These are phyloP conservation scores for Coptodon rendalli DNA, from an alignment of 2,113 vertebrate genomes.

Conservation along the genomic window DNA sequence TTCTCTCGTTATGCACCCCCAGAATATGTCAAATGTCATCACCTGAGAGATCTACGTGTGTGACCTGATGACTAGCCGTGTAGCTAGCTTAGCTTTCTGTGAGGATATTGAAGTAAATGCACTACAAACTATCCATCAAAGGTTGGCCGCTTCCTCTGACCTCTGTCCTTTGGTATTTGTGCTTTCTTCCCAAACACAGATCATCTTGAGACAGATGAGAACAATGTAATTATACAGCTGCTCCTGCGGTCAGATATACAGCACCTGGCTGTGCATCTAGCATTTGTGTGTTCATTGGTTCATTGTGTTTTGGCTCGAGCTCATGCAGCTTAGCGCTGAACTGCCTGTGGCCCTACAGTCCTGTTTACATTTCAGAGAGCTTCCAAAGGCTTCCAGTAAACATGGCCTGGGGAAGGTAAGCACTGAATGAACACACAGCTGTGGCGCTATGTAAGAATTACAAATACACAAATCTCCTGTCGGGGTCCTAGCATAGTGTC, in stretches of 20 bases:
- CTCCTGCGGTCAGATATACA: slow-evolving; percentile 30
- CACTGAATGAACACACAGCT: slow-evolving; percentile 17
- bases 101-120: background rate
- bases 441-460: slow-evolving; percentile 15
- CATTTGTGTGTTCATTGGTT: slow-evolving; percentile 11
- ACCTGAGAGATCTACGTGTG: slow-evolving; percentile 1
- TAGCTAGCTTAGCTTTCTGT: background rate
- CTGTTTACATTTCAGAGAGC: slow-evolving; percentile 63
- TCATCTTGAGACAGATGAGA: slow-evolving; percentile 2
- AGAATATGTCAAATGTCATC: slow-evolving; percentile 42
- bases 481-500: background rate
- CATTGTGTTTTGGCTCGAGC: background rate
- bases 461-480: slow-evolving; percentile 4
- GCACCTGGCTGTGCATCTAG: slow-evolving; percentile 50
- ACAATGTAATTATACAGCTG: slow-evolving; percentile 49
- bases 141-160: background rate
- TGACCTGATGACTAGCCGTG: background rate
- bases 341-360: slow-evolving; percentile 36
- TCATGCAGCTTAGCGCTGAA: slow-evolving; percentile 13
- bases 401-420: slow-evolving; percentile 38
- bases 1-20: slow-evolving; percentile 1
- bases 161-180: slow-evolving; percentile 35
- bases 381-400: slow-evolving; percentile 50
- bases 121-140: background rate
- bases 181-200: slow-evolving; percentile 24